Evolutionary conservation across 2,113 vertebrate species (phyloP), one percentile per base, ranked within the genome.

Genomic region (Amblyornis subalaris): DNA sequence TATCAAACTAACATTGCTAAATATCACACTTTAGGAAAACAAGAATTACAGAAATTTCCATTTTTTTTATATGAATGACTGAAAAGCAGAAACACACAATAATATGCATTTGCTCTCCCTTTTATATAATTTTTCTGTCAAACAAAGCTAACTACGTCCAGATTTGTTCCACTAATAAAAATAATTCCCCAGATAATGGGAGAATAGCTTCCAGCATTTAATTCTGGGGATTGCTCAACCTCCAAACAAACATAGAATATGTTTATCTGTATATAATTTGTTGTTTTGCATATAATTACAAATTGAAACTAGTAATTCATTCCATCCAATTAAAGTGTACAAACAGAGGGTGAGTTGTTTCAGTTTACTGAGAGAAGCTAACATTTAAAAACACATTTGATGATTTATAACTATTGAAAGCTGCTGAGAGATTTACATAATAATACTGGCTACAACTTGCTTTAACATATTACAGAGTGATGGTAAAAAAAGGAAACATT

Each of bases 131-230:
- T 88, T 66, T 18, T 58, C 14, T 90, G 51, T 83, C 58, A 86
- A 90, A 74, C 40, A 90, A 87, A 87, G n/a, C 36, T 88, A 92
- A 93, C 50, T 53, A 71, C 2, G 1, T 90, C 83, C 90, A 95
- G 83, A 84, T 94, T 92, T 92, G 51, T 93, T 95, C 86, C 88
- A 90, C 86, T 90, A 84, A 86, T 92, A 94, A 94, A 95, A 92
- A 77, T 58, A 92, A 74, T 88, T 86, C 53, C 57, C 86, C 60
- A 89, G 70, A 87, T 94, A 92, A 92, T 65, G 67, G 72, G 6
- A 14, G 14, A 92, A 75, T 45, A 85, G 25, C 57, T 78, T 95
- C 80, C 65, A 93, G 84, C 25, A 76, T 61, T 92, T 82, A 85
- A 82, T 69, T 78, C 36, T 25, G 4, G 58, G 28, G 50, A 85